phyloP scores from a whole-genome alignment of 2,797 vertebrate genomes.

The Hybognathus amarus region DNA sequence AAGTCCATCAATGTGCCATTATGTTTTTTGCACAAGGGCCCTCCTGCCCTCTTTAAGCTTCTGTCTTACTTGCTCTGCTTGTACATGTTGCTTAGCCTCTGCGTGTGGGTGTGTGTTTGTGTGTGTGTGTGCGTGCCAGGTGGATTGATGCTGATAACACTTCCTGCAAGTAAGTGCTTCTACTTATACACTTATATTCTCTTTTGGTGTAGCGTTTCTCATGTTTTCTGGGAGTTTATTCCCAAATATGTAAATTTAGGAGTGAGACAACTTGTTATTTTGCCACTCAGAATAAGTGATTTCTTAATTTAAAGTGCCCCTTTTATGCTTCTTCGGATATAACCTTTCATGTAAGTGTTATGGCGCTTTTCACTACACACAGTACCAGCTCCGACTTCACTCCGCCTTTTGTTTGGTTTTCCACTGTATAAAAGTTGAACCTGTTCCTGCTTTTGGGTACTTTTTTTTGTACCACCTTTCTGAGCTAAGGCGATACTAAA shows the following conservation, averaged over 20 bases:
- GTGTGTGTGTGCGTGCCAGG: conserved; percentile 70
- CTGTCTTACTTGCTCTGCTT: conserved; percentile 44
- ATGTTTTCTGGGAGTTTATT: conserved; percentile 51
- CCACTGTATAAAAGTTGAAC: too few species aligned
- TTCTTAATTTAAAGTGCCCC: background rate
- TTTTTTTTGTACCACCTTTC: too few species aligned
- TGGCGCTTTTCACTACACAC: too few species aligned
- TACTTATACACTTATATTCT: conserved; percentile 53
- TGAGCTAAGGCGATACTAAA: too few species aligned
- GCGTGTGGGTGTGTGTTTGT: conserved; percentile 14
- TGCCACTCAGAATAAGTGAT: background rate
- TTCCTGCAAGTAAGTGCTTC: conserved; percentile 87
- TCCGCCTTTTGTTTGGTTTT: too few species aligned
- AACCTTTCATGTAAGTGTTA: background rate
- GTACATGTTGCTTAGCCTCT: conserved; percentile 51
- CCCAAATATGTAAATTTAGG: background rate
- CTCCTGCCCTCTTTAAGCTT: conserved; percentile 11
- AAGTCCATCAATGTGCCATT: background rate
- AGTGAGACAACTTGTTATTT: conserved; percentile 3
- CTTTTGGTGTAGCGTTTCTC: conserved; percentile 9
- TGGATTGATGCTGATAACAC: conserved; percentile 88
- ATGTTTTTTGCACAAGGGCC: background rate
- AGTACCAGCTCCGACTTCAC: too few species aligned
- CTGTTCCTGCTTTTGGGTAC: too few species aligned
- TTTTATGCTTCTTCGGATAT: background rate